These are phyloP conservation scores for Desoria tigrina DNA, from an alignment of 2,888 invertebrate species.

Conservation along the genomic window DNA sequence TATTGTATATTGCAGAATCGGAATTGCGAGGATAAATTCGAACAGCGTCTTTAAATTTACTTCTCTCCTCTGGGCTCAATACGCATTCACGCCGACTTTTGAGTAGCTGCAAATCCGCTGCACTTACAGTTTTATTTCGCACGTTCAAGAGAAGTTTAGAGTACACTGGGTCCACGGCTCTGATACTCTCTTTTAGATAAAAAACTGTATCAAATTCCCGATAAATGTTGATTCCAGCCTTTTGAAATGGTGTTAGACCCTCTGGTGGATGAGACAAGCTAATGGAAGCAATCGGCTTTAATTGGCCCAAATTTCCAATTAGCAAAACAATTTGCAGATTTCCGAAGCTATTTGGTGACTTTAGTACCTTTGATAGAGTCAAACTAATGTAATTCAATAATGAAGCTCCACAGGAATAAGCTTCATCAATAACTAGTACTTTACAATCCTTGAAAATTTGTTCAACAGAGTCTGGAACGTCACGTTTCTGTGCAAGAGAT, in stretches of 20 bases:
- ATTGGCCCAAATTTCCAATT: not conserved
- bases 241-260: not conserved
- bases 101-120: not conserved
- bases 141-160: not conserved
- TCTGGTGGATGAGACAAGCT: no score
- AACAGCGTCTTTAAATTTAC: no score
- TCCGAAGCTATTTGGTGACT: not conserved
- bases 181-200: not conserved
- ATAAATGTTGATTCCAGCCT: not conserved
- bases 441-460: not conserved
- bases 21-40: not conserved
- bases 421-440: not conserved
- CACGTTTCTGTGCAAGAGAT: slow-evolving; percentile 1
- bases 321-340: not conserved
- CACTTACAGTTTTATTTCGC: not conserved
- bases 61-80: not conserved
- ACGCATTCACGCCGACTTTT: not conserved
- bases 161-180: not conserved
- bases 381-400: not conserved
- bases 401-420: not conserved
- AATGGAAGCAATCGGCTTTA: not conserved
- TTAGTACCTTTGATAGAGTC: not conserved
- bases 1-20: not conserved
- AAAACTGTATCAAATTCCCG: not conserved
- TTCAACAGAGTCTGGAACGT: not conserved